Base-by-base conservation (phyloP, 1,140 invertebrate species). In the Neuroterus valhalla region DNA sequence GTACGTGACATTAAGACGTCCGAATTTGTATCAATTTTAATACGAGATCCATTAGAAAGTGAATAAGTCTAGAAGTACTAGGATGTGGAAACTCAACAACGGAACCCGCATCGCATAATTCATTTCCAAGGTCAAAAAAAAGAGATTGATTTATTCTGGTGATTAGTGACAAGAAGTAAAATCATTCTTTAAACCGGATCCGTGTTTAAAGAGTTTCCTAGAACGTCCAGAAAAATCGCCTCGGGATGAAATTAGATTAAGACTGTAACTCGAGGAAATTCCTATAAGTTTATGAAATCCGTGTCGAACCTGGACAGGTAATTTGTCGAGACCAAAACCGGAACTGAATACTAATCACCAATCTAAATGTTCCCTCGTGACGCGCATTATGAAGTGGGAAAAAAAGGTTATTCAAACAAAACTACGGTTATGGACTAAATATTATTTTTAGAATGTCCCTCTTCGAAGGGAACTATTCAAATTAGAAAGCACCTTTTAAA, bases 141-240 rank as follows among this genome's bases (percentile, higher is more conserved):
- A 19, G 52, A 62, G 55, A 62, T 62, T 62, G 55, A 62, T 62
- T 38, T 62, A 62, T 62, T 62, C 55, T 31, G 6, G 23, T 31
- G 21, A 23, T 55, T 62, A 62, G 55, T 62, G 55, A 62, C 55
- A 62, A 62, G 26, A 62, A 31, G 55, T 26, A 62, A 15, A 4
- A 31, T 26, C 23, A 62, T 4, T 62, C 31, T 62, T 15, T n/a
- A 62, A 38, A 62, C 55, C 55, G 55, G 55, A 62, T 62, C 55
- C 31, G 31, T n/a, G 1, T 26, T 62, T 62, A 62, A 62, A 62
- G 55, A 38, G 31, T 62, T 62, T 62, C 55, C 55, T 62, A 26
- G 55, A 62, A 62, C 55, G 55, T 26, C 55, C 55, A 62, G 55
- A 62, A 62, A 62, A 62, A 62, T 62, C n/a, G 55, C 14, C 55